Conservation (phyloP, 2,797 vertebrate species). For the Potorous gilbertii region DNA sequence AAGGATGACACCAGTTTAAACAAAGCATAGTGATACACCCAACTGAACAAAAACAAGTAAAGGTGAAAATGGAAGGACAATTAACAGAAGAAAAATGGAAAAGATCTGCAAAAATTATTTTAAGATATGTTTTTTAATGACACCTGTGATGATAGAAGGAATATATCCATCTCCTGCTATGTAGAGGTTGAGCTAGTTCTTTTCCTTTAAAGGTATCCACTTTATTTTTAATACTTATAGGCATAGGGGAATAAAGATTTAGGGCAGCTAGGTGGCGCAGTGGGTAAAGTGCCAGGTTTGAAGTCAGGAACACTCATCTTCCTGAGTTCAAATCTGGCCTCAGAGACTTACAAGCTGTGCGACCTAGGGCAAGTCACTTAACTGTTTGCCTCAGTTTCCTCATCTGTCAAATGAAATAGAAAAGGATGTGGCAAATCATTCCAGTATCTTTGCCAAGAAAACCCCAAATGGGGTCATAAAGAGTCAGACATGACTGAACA, state of each 20-base stretch:
- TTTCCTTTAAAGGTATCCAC: background rate
- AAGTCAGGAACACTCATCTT: background rate
- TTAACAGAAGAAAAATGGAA: background rate
- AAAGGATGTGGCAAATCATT: no score
- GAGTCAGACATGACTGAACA: background rate
- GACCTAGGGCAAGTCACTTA: background rate
- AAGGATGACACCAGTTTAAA: background rate
- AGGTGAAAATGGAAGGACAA: background rate
- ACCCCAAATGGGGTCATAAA: background rate
- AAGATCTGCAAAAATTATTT: background rate
- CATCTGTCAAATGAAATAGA: background rate
- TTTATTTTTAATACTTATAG: background rate
- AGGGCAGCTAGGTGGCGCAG: background rate
- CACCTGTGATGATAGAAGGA: background rate
- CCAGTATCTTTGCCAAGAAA: background rate
- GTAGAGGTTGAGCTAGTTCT: background rate
- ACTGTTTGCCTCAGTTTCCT: background rate
- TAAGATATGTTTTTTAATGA: background rate
- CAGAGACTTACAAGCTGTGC: background rate
- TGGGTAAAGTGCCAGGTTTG: background rate
- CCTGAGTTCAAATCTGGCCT: background rate
- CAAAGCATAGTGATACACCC: background rate
- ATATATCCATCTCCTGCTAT: background rate
- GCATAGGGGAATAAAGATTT: background rate
- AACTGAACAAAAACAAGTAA: background rate